Conservation (phyloP, 2,888 invertebrate species). For the Diaperis boleti region DNA sequence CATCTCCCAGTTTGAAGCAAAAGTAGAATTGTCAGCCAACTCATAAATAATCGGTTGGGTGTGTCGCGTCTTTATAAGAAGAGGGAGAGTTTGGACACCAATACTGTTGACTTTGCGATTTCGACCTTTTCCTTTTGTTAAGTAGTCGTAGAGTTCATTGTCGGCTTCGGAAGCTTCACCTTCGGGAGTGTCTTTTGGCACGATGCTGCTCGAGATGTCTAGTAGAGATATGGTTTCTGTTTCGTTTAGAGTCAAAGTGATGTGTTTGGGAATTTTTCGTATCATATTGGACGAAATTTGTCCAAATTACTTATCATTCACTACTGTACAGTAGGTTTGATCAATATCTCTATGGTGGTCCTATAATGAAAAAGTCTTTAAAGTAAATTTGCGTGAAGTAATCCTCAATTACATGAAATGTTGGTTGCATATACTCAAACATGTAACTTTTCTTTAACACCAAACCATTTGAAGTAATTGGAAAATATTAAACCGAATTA, state of each 20-base stretch:
- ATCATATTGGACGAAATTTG: constrained; percentile 11
- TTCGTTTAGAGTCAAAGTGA: constrained; percentile 75
- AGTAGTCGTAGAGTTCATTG: constrained; percentile 76
- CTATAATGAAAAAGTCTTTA: background rate
- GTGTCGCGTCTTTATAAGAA: constrained; percentile 74
- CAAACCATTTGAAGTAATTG: too few species aligned
- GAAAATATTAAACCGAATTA: too few species aligned
- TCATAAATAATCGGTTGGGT: constrained; percentile 69
- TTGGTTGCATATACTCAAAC: background rate
- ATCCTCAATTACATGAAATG: too few species aligned
- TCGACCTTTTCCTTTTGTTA: constrained; percentile 76
- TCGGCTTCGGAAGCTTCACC: constrained; percentile 69
- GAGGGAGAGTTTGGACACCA: constrained; percentile 77
- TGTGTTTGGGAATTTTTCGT: constrained; percentile 68
- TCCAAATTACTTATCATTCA: background rate
- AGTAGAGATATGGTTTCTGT: constrained; percentile 75
- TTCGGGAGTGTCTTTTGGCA: constrained; percentile 71
- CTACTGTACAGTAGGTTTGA: constrained; percentile 3
- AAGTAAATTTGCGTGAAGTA: background rate
- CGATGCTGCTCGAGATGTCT: constrained; percentile 75
- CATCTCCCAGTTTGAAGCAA: constrained; percentile 84
- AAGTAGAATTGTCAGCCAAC: constrained; percentile 71
- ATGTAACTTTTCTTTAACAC: too few species aligned
- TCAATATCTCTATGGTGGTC: background rate
- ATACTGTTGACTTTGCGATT: constrained; percentile 75